These are phyloP conservation scores for Varanus komodoensis DNA, from an alignment of 2,113 vertebrate species.

Conservation along the genomic window DNA sequence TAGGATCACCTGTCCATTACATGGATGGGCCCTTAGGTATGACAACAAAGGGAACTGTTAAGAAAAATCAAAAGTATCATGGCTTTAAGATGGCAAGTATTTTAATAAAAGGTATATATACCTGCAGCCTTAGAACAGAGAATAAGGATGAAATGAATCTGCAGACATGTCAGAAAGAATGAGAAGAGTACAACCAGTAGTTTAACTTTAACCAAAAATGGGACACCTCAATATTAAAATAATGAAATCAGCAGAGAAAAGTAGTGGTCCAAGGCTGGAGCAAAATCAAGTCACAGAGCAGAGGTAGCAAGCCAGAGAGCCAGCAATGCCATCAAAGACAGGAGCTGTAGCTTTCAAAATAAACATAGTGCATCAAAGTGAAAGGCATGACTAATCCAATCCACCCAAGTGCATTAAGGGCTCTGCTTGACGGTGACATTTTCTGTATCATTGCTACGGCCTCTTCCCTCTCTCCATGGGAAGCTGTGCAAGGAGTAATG, in stretches of 20 bases:
- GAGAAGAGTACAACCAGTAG: slow-evolving; percentile 58
- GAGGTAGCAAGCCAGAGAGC: background rate
- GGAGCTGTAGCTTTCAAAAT: slow-evolving; percentile 13
- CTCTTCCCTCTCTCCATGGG: slow-evolving; percentile 32
- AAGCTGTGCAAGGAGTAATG: background rate
- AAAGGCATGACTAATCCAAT: slow-evolving; percentile 63
- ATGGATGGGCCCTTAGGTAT: background rate
- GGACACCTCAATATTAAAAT: slow-evolving; percentile 64
- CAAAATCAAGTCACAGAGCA: slow-evolving; percentile 33
- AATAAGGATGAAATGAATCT: slow-evolving; percentile 58
- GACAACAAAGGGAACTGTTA: slow-evolving; percentile 36
- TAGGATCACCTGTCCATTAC: too few species aligned
- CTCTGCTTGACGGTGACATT: slow-evolving; percentile 18
- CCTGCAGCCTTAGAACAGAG: slow-evolving; percentile 55
- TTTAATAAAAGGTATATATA: slow-evolving; percentile 36
- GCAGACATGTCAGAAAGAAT: slow-evolving; percentile 61
- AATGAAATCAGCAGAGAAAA: slow-evolving; percentile 54
- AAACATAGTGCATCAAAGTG: slow-evolving; percentile 68
- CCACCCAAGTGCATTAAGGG: slow-evolving; percentile 47
- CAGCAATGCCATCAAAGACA: slow-evolving; percentile 3
- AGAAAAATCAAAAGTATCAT: slow-evolving; percentile 55
- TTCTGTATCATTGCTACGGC: slow-evolving; percentile 50
- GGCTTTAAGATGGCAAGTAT: slow-evolving; percentile 47
- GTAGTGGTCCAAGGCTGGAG: slow-evolving; percentile 52
- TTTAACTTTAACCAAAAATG: slow-evolving; percentile 54